Evolutionary conservation across 2,797 vertebrate species (phyloP).

Genomic region (Gymnothorax javanicus): DNA sequence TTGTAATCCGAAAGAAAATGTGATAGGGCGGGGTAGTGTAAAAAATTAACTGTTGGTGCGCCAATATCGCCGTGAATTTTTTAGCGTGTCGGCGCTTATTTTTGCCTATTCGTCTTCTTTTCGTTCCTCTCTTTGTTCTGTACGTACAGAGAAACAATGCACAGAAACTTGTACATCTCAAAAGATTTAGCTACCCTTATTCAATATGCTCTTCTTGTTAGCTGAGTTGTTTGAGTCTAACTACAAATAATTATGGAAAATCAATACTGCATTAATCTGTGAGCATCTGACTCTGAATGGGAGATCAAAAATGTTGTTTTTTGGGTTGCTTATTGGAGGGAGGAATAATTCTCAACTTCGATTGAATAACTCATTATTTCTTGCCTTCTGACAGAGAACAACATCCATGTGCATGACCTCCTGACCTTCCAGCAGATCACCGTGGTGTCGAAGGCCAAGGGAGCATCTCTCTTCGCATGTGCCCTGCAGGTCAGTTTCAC

Average conservation of each 20-base stretch:
- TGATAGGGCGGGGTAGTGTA: too few relatives aligned
- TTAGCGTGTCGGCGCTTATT: background rate
- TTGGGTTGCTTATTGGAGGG: background rate
- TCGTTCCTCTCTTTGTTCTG: background rate
- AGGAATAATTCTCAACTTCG: background rate
- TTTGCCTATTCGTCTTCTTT: background rate
- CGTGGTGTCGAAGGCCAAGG: constrained; percentile 89
- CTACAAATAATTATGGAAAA: background rate
- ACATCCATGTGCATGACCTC: constrained; percentile 96
- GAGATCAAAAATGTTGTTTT: background rate
- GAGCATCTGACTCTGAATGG: background rate
- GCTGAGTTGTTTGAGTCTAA: background rate
- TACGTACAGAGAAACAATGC: background rate
- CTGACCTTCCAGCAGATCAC: constrained; percentile 98
- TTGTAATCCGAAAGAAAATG: background rate
- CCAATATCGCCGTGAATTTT: background rate
- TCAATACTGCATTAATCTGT: background rate
- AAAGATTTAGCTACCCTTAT: background rate
- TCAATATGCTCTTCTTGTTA: background rate
- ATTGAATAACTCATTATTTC: constrained; percentile 14
- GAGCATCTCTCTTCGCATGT: constrained; percentile 92
- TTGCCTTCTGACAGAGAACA: constrained; percentile 83
- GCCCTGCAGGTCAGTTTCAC: constrained; percentile 85
- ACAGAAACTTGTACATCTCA: background rate
- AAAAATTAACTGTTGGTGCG: background rate